These are phyloP conservation scores for Taphrorychus bicolor DNA, from an alignment of 2,888 invertebrate genomes.

Conservation along the genomic window DNA sequence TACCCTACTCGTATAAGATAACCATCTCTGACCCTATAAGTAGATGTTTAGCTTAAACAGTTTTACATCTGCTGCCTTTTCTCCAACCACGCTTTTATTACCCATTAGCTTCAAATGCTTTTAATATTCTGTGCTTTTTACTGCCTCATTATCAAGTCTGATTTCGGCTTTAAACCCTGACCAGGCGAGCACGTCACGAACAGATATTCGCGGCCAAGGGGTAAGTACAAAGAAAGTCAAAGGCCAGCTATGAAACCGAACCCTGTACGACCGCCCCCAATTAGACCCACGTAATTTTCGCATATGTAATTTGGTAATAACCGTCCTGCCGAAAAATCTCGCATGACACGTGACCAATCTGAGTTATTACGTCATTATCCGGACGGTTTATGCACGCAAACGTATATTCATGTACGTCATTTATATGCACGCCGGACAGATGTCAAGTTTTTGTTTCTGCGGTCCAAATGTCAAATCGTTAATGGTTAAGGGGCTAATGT, in stretches of 20 bases:
- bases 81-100: not conserved
- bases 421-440: not conserved
- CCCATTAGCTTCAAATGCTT: not conserved
- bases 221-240: not conserved
- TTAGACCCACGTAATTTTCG: not conserved
- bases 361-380: slow-evolving; percentile 18
- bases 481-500: no score
- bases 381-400: slow-evolving; percentile 10
- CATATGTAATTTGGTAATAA: slow-evolving; percentile 27
- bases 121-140: not conserved
- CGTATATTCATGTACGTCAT: not conserved
- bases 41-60: not conserved
- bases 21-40: not conserved
- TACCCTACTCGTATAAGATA: not conserved
- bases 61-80: not conserved
- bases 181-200: not conserved
- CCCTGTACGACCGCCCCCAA: not conserved
- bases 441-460: not conserved
- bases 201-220: not conserved
- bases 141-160: not conserved
- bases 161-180: not conserved
- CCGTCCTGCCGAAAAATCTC: slow-evolving; percentile 24
- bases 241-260: not conserved
- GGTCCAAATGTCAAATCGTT: not conserved
- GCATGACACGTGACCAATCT: slow-evolving; percentile 33